Percentiles rank a stretch among this genome's conserved stretches.
These are phyloP conservation scores for Drosophila kohkoa DNA, from an alignment of 1,140 invertebrate genomes.

Conservation along the genomic window DNA sequence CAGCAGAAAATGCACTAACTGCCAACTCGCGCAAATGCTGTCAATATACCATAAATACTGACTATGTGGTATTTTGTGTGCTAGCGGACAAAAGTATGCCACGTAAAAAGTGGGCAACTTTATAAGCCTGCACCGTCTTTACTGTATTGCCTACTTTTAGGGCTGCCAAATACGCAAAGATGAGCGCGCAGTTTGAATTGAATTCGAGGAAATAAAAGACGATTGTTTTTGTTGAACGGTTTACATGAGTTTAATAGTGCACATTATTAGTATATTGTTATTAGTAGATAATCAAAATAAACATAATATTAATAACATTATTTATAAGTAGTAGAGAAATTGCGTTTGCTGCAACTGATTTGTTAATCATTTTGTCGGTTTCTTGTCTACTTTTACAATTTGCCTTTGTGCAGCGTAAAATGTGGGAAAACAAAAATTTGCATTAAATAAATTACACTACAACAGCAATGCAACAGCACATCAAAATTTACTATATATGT, in stretches of 20 bases:
- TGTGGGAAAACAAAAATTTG: slow-evolving; percentile 23
- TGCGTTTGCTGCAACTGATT: slow-evolving; percentile 15
- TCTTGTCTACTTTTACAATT: slow-evolving; percentile 21
- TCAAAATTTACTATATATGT: slow-evolving; percentile 42
- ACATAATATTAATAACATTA: slow-evolving; percentile 63
- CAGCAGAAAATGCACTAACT: background rate
- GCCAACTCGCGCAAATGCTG: background rate
- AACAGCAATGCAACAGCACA: slow-evolving; percentile 57
- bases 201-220: background rate
- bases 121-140: too few species aligned
- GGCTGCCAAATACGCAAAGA: background rate
- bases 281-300: slow-evolving; percentile 67
- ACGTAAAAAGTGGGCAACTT: background rate
- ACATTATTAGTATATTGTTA: slow-evolving; percentile 69
- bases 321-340: slow-evolving; percentile 28
- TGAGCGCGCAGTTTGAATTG: slow-evolving; percentile 11
- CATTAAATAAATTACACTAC: slow-evolving; percentile 71
- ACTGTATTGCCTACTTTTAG: slow-evolving; percentile 24
- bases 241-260: slow-evolving; percentile 72
- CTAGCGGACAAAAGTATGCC: slow-evolving; percentile 23
- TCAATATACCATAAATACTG: slow-evolving; percentile 22
- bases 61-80: slow-evolving; percentile 1
- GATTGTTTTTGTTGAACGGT: slow-evolving; percentile 51
- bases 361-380: slow-evolving; percentile 5
- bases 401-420: slow-evolving; percentile 13